Conservation (phyloP, 2,888 invertebrate species). For the Trilocha varians region DNA sequence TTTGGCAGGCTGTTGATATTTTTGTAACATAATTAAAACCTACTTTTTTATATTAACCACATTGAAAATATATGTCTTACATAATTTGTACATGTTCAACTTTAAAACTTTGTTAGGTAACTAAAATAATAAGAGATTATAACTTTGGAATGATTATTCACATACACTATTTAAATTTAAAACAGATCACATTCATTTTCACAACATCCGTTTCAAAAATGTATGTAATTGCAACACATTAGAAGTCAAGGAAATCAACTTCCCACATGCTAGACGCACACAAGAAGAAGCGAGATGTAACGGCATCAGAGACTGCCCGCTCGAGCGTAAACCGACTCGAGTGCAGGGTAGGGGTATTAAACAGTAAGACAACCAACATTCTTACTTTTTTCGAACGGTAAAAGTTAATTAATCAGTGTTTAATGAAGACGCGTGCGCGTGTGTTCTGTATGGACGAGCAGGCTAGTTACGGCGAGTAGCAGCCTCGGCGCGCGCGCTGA, state of each 20-base stretch:
- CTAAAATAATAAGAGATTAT: no score
- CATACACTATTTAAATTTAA: no score
- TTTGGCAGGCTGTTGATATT: no score
- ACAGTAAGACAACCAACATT: constrained; percentile 32
- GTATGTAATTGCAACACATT: background rate
- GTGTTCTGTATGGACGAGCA: constrained; percentile 45
- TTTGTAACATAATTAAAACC: no score
- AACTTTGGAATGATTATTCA: no score
- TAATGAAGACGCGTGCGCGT: constrained; percentile 54
- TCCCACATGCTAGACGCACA: background rate
- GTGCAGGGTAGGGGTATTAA: background rate
- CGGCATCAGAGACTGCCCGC: constrained; percentile 16
- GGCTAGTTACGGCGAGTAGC: constrained; percentile 12
- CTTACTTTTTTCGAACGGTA: constrained; percentile 51
- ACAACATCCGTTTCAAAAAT: background rate
- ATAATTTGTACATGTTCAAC: no score
- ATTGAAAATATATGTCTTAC: no score
- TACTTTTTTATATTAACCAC: no score
- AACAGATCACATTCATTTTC: no score
- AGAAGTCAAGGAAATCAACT: background rate
- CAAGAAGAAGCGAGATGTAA: constrained; percentile 2
- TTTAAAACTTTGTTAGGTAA: no score
- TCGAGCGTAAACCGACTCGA: constrained; percentile 42
- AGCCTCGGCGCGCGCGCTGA: constrained; percentile 11
- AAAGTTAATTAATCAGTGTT: constrained; percentile 47